Percentiles rank a stretch among this genome's conserved stretches.
phyloP scores from a whole-genome alignment of 1,140 invertebrate species.

The Lepidotrigona ventralis region DNA sequence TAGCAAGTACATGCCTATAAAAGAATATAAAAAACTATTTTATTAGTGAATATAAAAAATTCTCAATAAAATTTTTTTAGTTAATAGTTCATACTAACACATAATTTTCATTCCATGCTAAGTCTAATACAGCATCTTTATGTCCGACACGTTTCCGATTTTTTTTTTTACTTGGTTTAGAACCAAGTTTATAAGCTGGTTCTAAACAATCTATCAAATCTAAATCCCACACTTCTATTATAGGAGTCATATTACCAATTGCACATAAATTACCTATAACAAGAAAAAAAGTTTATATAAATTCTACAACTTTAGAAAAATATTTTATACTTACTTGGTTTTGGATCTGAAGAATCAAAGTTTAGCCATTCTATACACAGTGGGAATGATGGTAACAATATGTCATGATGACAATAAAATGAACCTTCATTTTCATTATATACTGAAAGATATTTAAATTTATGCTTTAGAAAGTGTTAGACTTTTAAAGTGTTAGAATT shows the following conservation, averaged over 20 bases:
- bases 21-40: conserved; percentile 10
- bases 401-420: conserved; percentile 96
- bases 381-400: conserved; percentile 92
- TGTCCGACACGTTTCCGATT: conserved; percentile 87
- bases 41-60: conserved; percentile 7
- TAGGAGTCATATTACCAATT: conserved; percentile 93
- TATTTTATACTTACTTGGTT: conserved; percentile 80
- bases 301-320: not conserved
- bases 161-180: conserved; percentile 89
- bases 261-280: conserved; percentile 91
- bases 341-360: conserved; percentile 86
- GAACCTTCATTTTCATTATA: conserved; percentile 94
- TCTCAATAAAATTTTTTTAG: not conserved
- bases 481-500: too few relatives aligned
- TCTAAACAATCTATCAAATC: conserved; percentile 95
- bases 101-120: conserved; percentile 93
- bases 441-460: conserved; percentile 82
- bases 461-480: not conserved
- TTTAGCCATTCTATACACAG: conserved; percentile 96
- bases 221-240: conserved; percentile 97
- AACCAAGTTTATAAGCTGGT: conserved; percentile 90
- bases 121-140: conserved; percentile 93
- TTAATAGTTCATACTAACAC: conserved; percentile 69
- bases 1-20: conserved; percentile 92
- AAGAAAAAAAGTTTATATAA: conserved; percentile 17